A percentile compares a stretch with the other conserved stretches of the same genome.
These are phyloP conservation scores for Polyodon spathula DNA, from an alignment of 2,113 vertebrate species.

Conservation along the genomic window DNA sequence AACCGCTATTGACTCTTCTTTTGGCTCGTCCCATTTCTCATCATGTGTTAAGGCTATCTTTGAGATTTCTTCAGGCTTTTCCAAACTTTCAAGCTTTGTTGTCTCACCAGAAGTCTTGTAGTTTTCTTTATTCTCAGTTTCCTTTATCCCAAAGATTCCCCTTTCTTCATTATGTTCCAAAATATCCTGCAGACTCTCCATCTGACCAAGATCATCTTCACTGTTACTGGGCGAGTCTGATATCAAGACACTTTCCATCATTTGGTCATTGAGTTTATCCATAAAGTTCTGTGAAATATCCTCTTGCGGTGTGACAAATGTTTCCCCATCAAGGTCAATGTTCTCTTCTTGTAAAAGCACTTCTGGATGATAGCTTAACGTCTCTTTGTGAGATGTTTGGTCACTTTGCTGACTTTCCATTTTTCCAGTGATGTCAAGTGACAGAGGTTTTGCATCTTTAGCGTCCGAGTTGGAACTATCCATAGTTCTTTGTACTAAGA, in stretches of 20 bases:
- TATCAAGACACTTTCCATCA: constrained; percentile 98
- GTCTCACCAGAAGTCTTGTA: constrained; percentile 24
- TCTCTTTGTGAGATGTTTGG: background rate
- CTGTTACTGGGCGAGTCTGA: constrained; percentile 92
- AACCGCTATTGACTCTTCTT: constrained; percentile 13
- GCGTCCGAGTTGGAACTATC: constrained; percentile 43
- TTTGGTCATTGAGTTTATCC: constrained; percentile 84
- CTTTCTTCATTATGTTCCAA: constrained; percentile 49
- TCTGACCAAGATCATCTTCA: constrained; percentile 76
- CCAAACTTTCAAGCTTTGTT: constrained; percentile 40
- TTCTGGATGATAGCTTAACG: constrained; percentile 34
- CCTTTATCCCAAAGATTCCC: constrained; percentile 20
- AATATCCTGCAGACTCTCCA: constrained; percentile 55
- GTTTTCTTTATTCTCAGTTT: background rate
- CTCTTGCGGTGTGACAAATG: constrained; percentile 66
- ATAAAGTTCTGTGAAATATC: constrained; percentile 70
- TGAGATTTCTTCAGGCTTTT: constrained; percentile 37
- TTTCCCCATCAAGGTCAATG: constrained; percentile 75
- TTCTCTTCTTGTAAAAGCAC: constrained; percentile 71
- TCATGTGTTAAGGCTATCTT: constrained; percentile 25
- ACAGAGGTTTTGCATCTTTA: constrained; percentile 48
- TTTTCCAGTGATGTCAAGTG: constrained; percentile 41
- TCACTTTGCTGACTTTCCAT: constrained; percentile 8
- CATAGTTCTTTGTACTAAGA: constrained; percentile 47
- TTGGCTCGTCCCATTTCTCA: constrained; percentile 21